phyloP scores from a whole-genome alignment of 2,797 vertebrate genomes.

The Chaunax sp. region DNA sequence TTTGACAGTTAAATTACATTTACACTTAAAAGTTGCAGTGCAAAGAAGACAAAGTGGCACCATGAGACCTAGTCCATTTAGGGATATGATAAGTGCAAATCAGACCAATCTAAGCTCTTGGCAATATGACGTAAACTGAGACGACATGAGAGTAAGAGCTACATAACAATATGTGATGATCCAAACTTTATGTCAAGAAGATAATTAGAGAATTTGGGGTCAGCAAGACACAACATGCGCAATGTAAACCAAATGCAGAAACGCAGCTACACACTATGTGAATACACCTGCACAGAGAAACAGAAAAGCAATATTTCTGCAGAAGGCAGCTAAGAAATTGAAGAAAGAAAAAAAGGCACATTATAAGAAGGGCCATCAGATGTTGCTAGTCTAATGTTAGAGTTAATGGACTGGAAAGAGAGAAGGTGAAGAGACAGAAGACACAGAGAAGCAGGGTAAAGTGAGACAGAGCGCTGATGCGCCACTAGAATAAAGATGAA shows the following conservation, averaged over 20 bases:
- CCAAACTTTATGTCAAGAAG: neutral
- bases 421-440: conserved; percentile 18
- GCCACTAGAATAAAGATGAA: conserved; percentile 25
- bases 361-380: conserved; percentile 46
- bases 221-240: neutral
- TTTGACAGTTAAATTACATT: conserved; percentile 21
- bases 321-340: conserved; percentile 7
- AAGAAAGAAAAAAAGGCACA: conserved; percentile 24
- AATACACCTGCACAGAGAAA: conserved; percentile 3
- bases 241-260: neutral
- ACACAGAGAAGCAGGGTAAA: conserved; percentile 20
- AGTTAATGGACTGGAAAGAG: conserved; percentile 66
- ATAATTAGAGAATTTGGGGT: neutral
- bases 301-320: conserved; percentile 1
- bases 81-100: conserved; percentile 1
- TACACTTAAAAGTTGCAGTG: conserved; percentile 6
- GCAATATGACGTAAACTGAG: neutral
- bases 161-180: neutral
- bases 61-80: neutral
- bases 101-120: neutral
- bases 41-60: neutral
- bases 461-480: conserved; percentile 28
- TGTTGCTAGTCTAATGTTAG: conserved; percentile 57
- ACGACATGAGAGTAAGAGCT: neutral
- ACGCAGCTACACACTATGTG: neutral